Evolutionary conservation across 2,113 vertebrate species (phyloP).

Genomic region (Pterocles burchelli): DNA sequence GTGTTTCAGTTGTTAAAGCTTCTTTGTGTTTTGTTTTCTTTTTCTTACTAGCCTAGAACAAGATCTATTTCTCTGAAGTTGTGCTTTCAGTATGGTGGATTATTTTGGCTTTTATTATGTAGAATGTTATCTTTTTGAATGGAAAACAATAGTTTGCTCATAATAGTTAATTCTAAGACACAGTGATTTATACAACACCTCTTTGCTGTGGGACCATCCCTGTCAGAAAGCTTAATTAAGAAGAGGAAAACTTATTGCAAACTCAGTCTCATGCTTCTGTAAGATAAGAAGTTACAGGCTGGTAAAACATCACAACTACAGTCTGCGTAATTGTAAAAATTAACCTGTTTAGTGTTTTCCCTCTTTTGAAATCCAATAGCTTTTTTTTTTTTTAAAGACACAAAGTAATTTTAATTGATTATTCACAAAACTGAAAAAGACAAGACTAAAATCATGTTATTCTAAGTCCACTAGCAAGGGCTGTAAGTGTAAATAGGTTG

Average conservation of each 20-base stretch:
- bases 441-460: neutral
- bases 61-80: neutral
- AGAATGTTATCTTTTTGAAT: neutral
- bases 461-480: neutral
- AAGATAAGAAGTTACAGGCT: neutral
- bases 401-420: neutral
- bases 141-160: neutral
- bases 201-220: neutral
- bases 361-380: neutral
- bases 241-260: neutral
- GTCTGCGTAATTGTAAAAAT: neutral
- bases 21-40: neutral
- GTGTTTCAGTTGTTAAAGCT: neutral
- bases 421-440: constrained; percentile 3
- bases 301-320: neutral
- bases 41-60: neutral
- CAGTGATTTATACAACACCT: neutral
- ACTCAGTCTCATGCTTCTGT: neutral
- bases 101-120: neutral
- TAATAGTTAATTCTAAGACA: neutral
- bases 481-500: neutral
- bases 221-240: neutral
- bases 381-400: neutral
- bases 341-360: neutral
- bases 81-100: neutral